Base-by-base conservation (phyloP, 2,797 vertebrate genomes). In the Okamejei kenojei region DNA sequence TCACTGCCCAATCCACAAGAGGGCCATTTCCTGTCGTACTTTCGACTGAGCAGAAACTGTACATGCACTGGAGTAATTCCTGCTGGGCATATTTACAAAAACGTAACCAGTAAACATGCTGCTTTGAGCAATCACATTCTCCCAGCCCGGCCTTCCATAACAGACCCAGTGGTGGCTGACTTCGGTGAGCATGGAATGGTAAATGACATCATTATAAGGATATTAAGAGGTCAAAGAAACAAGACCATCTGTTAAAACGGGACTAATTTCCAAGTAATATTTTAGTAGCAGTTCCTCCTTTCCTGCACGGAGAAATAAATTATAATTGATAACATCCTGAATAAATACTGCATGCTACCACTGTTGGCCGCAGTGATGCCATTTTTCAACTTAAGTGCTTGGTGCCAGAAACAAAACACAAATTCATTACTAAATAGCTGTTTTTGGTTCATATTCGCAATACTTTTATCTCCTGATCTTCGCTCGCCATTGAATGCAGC, bases 171-270 rank as follows among this genome's bases (percentile, higher is more conserved):
- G 93, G 95, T 94, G 96, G 96, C 95, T 96, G 96, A 96, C 97
- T 97, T 96, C 95, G 95, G 94, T 95, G 96, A 98, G 97, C 97
- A 97, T 95, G 96, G 96, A 96, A 97, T 99, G 96, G 97, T 99
- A 99, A 99, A 99, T 99, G 97, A 97, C 97, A 90, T 99, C 98
- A 99, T 99, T 99, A 99, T 97, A 98, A 99, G 97, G 95, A 98
- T 98, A 99, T 99, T 99, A 99, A 98, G 97, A 96, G 98, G 98
- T 99, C 99, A 98, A 95, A 96, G 97, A 97, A 97, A 95, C 96
- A 93, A 96, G 97, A 97, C 97, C 98, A 97, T 97, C 97, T 95
- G 96, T 98, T 99, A 98, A 99, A 99, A 97, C 96, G 96, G 97
- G 98, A 98, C 98, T 99, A 98, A 99, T 99, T 99, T 99, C 96